Evolutionary conservation across 2,888 invertebrate genomes (phyloP).

Genomic region (Gymnosoma rotundatum): DNA sequence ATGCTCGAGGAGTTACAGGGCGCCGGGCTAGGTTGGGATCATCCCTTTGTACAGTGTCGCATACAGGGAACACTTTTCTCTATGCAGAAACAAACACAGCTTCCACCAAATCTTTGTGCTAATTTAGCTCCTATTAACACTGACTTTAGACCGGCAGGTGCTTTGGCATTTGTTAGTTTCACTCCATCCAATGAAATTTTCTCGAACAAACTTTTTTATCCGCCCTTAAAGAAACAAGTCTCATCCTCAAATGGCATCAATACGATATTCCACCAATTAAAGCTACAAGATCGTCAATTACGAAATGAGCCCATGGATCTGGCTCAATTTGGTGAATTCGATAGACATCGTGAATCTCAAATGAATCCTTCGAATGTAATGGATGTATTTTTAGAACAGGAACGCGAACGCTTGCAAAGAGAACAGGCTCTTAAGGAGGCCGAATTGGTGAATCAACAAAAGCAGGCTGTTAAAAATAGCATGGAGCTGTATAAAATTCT

Average conservation of each 20-base stretch:
- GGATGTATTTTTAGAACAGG: conserved; percentile 76
- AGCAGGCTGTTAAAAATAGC: conserved; percentile 77
- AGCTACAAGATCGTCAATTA: conserved; percentile 76
- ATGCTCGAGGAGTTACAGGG: conserved; percentile 82
- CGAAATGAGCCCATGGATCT: conserved; percentile 78
- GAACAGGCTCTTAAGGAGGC: conserved; percentile 73
- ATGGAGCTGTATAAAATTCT: conserved; percentile 80
- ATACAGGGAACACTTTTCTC: conserved; percentile 81
- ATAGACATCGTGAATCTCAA: conserved; percentile 72
- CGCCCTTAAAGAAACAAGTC: conserved; percentile 80
- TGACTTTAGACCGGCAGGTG: conserved; percentile 86
- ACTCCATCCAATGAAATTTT: conserved; percentile 88
- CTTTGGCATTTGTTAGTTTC: conserved; percentile 90
- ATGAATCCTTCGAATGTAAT: conserved; percentile 75
- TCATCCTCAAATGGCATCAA: conserved; percentile 72
- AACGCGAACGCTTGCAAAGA: conserved; percentile 75
- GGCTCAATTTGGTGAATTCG: conserved; percentile 76
- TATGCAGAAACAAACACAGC: conserved; percentile 79
- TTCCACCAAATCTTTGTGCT: conserved; percentile 82
- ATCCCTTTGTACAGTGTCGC: conserved; percentile 82
- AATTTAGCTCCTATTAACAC: conserved; percentile 80
- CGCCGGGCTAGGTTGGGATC: conserved; percentile 82
- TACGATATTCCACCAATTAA: conserved; percentile 74
- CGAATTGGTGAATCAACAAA: conserved; percentile 75
- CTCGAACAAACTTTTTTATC: conserved; percentile 90